These are phyloP conservation scores for Thalpophila matura DNA, from an alignment of 2,888 invertebrate genomes.

Conservation along the genomic window DNA sequence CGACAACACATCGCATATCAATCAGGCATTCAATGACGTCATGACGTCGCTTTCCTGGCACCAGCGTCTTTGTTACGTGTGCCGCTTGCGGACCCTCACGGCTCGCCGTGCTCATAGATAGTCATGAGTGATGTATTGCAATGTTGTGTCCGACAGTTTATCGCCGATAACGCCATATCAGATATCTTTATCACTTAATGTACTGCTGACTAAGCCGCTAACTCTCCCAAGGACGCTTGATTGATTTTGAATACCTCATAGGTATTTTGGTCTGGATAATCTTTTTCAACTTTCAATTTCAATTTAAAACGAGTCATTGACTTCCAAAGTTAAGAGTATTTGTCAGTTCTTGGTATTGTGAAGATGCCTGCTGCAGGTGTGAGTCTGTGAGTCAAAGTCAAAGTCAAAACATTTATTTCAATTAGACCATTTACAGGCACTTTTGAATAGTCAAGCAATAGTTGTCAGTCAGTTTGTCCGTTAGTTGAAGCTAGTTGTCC, in stretches of 20 bases:
- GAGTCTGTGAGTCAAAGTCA: no score
- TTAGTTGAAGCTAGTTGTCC: no score
- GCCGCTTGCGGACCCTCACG: conserved; percentile 31
- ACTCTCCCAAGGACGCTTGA: conserved; percentile 47
- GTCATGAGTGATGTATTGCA: conserved; percentile 6
- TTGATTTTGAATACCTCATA: conserved; percentile 27
- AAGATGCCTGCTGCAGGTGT: not conserved
- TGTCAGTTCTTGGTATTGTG: not conserved
- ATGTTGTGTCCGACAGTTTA: conserved; percentile 16
- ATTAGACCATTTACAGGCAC: no score
- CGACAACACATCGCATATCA: conserved; percentile 41
- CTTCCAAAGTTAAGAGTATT: not conserved
- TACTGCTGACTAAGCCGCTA: conserved; percentile 56
- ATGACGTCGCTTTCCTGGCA: conserved; percentile 3
- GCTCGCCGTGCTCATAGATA: not conserved
- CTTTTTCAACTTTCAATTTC: not conserved
- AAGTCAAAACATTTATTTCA: no score
- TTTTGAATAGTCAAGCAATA: no score
- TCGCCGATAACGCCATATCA: conserved; percentile 59
- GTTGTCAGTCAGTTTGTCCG: no score
- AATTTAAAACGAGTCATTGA: not conserved
- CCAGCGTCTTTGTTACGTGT: conserved; percentile 2
- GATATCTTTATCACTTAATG: conserved; percentile 67
- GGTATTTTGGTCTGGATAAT: conserved; percentile 9
- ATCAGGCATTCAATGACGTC: conserved; percentile 22